Evolutionary conservation across 2,113 vertebrate species (phyloP).

Genomic region (Pteropus alecto): DNA sequence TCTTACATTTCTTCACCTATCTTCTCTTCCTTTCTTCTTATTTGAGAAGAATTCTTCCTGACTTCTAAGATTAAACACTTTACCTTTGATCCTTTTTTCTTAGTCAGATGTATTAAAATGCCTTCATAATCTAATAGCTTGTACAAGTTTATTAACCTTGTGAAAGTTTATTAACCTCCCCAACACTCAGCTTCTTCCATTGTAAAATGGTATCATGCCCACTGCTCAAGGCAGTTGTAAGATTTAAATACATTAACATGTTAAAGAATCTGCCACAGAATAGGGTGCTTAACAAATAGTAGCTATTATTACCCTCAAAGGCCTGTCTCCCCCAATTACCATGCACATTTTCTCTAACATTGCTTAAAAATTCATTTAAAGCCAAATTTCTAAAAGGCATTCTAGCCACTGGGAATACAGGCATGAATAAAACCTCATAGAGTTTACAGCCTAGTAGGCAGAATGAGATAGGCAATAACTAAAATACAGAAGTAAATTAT

Average conservation of each 20-base stretch:
- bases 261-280: background rate
- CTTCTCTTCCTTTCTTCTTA: background rate
- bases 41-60: slow-evolving; percentile 6
- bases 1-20: background rate
- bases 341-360: background rate
- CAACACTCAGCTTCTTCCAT: background rate
- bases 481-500: background rate
- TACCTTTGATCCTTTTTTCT: background rate
- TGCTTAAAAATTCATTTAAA: background rate
- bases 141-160: background rate
- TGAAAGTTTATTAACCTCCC: background rate
- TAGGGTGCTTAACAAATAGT: background rate
- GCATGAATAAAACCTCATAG: background rate
- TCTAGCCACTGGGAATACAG: background rate
- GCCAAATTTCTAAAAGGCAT: background rate
- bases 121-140: background rate
- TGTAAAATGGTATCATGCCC: background rate
- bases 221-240: background rate
- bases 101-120: background rate
- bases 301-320: background rate
- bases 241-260: background rate
- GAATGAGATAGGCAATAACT: background rate
- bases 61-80: background rate
- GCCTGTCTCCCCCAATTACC: background rate
- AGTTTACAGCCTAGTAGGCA: background rate